Evolutionary conservation across 2,888 invertebrate species (phyloP).

Genomic region (Drosophila anomelani): DNA sequence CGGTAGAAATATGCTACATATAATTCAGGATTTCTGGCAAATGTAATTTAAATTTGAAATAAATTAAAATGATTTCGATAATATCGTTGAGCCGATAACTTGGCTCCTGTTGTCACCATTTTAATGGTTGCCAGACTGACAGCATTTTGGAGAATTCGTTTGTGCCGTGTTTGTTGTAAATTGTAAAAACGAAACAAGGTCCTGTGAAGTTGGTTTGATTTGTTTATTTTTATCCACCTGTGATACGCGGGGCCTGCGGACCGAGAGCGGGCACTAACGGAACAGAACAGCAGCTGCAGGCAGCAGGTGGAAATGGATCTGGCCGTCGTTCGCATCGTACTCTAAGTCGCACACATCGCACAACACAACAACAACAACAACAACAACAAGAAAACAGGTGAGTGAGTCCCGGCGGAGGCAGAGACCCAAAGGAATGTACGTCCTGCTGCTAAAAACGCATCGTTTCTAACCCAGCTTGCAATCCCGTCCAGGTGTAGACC

Average conservation of each 20-base stretch:
- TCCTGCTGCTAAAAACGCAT: conserved; percentile 41
- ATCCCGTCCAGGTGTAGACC: conserved; percentile 4
- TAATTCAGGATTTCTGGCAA: background rate
- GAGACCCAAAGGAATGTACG: background rate
- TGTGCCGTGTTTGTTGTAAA: conserved; percentile 15
- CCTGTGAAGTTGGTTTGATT: conserved; percentile 14
- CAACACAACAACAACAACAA: conserved; percentile 4
- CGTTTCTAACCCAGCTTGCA: conserved; percentile 60
- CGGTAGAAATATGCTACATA: background rate
- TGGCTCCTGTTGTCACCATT: background rate
- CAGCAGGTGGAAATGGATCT: conserved; percentile 17
- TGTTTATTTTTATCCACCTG: conserved; percentile 12
- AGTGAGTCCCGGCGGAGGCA: conserved; percentile 9
- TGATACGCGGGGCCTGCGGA: conserved; percentile 4
- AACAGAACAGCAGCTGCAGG: background rate
- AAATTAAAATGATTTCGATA: background rate
- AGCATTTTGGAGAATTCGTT: conserved; percentile 5
- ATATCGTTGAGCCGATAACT: background rate
- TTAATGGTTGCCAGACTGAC: conserved; percentile 8
- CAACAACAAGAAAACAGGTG: conserved; percentile 27
- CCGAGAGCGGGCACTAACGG: no score
- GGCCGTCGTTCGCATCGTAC: conserved; percentile 1
- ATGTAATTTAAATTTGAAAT: no score
- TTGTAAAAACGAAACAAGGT: conserved; percentile 16
- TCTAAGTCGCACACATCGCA: conserved; percentile 6